These are phyloP conservation scores for Galagoides demidoff DNA, from an alignment of 2,797 vertebrate genomes.

Conservation along the genomic window DNA sequence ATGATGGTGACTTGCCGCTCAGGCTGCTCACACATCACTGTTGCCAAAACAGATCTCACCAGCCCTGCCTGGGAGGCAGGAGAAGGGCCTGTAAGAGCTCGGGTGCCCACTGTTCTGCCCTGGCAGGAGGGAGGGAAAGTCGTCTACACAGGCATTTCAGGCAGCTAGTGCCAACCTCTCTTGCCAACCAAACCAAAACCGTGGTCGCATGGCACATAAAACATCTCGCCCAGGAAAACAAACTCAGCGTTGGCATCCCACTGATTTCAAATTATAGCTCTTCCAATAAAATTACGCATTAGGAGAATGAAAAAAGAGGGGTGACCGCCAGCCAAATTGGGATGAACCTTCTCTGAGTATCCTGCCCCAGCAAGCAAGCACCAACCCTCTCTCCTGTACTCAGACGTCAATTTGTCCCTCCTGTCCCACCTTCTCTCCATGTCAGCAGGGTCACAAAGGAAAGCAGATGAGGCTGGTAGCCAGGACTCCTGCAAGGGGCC, in stretches of 20 bases:
- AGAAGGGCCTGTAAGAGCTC: background rate
- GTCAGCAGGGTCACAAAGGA: background rate
- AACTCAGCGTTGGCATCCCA: background rate
- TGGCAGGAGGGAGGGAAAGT: background rate
- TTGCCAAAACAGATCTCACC: background rate
- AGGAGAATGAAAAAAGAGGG: background rate
- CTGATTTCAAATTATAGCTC: background rate
- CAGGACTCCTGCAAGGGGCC: background rate
- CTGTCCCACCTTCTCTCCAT: background rate
- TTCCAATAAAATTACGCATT: background rate
- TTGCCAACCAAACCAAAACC: background rate
- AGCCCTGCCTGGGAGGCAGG: background rate
- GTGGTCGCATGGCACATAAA: rapidly evolving
- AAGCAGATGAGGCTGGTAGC: background rate
- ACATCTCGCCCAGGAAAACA: background rate
- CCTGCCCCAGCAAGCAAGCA: background rate
- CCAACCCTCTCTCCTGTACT: background rate
- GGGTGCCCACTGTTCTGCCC: background rate
- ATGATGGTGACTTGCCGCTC: rapidly evolving
- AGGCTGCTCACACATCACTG: background rate
- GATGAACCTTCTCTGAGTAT: background rate
- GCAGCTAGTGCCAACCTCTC: background rate
- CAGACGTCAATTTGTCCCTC: background rate
- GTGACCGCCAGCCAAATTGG: background rate
- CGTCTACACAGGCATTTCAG: background rate